These are phyloP conservation scores for Pseudochirops corinnae DNA, from an alignment of 2,797 vertebrate genomes.

Conservation along the genomic window DNA sequence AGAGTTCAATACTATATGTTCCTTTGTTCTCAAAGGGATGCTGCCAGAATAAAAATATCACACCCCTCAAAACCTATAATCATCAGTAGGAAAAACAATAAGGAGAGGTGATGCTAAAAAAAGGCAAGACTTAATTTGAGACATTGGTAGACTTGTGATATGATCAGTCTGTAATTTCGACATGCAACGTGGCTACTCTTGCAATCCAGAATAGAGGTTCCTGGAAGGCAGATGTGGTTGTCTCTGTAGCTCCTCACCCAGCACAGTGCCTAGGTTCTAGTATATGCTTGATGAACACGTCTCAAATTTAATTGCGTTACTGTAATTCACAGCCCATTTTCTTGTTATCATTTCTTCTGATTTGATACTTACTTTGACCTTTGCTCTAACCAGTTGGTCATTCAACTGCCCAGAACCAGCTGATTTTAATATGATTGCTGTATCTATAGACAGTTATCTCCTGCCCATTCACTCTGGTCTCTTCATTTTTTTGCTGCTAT, in stretches of 20 bases:
- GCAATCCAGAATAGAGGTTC: neutral
- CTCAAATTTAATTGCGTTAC: neutral
- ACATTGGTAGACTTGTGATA: neutral
- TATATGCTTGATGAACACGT: neutral
- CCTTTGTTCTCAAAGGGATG: conserved; percentile 71
- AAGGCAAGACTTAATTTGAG: neutral
- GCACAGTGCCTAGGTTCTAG: neutral
- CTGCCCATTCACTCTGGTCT: neutral
- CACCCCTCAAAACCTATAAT: conserved; percentile 1
- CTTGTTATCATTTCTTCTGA: neutral
- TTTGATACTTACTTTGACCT: neutral
- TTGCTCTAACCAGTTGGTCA: neutral
- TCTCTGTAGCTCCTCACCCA: neutral
- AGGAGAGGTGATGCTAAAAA: neutral
- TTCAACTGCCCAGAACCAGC: neutral
- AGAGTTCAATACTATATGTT: conserved; percentile 63
- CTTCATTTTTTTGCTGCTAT: neutral
- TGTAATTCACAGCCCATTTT: neutral
- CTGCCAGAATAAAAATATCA: conserved; percentile 63
- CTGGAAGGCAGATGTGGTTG: neutral
- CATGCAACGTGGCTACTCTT: neutral
- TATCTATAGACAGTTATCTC: neutral
- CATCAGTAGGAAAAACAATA: conserved; percentile 28
- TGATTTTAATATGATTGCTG: neutral
- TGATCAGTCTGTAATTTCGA: neutral